Percentiles rank a stretch among this genome's conserved stretches.
phyloP scores from a whole-genome alignment of 1,140 invertebrate species.

The Heliothis virescens region DNA sequence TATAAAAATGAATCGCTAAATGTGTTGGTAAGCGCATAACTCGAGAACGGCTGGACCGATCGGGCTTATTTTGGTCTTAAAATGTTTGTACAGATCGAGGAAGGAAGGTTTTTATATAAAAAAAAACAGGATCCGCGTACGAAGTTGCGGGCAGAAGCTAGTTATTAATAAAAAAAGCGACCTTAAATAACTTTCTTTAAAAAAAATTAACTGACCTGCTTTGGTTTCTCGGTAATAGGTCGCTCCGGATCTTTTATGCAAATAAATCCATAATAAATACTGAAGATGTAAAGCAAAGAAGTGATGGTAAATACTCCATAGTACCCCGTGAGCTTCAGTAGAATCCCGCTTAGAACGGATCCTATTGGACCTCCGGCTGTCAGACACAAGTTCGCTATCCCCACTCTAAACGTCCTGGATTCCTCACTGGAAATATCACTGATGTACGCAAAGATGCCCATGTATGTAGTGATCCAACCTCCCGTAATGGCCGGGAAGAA shows the following conservation, averaged over 20 bases:
- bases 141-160: too few relatives aligned
- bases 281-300: constrained; percentile 89
- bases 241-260: constrained; percentile 88
- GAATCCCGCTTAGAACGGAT: constrained; percentile 90
- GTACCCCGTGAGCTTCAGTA: constrained; percentile 90
- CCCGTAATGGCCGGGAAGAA: constrained; percentile 87
- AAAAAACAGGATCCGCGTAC: too few relatives aligned
- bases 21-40: too few relatives aligned
- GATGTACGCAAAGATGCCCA: constrained; percentile 87
- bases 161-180: too few relatives aligned
- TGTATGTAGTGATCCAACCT: constrained; percentile 86
- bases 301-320: constrained; percentile 92
- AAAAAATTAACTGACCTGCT: constrained; percentile 56
- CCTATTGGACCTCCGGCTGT: constrained; percentile 89
- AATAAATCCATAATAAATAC: constrained; percentile 89
- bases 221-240: constrained; percentile 56
- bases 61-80: too few relatives aligned
- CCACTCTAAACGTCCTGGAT: constrained; percentile 87
- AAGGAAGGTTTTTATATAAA: too few relatives aligned
- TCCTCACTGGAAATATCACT: constrained; percentile 87
- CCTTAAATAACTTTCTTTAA: too few relatives aligned
- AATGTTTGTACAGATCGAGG: too few relatives aligned
- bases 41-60: too few relatives aligned
- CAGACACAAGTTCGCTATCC: constrained; percentile 87
- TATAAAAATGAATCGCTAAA: too few relatives aligned